Percentiles rank a stretch among this genome's conserved stretches.
These are phyloP conservation scores for Cyphomyrmex costatus DNA, from an alignment of 1,140 invertebrate species.

Conservation along the genomic window DNA sequence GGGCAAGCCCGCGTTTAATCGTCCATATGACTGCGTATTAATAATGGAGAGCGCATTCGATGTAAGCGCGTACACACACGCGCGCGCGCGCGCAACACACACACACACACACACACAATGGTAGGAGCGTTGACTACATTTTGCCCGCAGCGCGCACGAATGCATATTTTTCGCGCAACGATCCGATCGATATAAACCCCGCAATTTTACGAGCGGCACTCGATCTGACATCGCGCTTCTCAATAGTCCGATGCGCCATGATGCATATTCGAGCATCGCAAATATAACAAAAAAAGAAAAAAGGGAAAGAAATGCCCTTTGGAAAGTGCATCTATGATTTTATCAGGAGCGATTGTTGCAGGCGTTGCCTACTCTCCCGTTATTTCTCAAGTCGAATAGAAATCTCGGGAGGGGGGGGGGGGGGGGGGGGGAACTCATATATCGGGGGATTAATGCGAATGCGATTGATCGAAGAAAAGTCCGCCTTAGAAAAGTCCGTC, in stretches of 20 bases:
- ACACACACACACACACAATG: neutral
- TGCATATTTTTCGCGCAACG: constrained; percentile 63
- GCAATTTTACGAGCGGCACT: constrained; percentile 64
- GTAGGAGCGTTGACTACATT: constrained; percentile 59
- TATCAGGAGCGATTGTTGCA: constrained; percentile 47
- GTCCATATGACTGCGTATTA: constrained; percentile 75
- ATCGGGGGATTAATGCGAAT: constrained; percentile 39
- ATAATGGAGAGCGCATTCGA: constrained; percentile 68
- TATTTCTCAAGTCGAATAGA: constrained; percentile 1
- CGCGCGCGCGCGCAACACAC: neutral
- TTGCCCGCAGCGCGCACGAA: constrained; percentile 56
- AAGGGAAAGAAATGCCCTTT: neutral
- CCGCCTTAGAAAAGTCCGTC: constrained; percentile 34
- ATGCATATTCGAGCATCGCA: constrained; percentile 39
- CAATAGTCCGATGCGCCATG: constrained; percentile 18
- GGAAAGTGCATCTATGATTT: constrained; percentile 39
- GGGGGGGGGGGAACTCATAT: no score
- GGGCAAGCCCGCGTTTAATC: constrained; percentile 72
- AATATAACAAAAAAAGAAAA: constrained; percentile 25
- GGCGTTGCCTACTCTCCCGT: neutral
- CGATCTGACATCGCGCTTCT: constrained; percentile 47
- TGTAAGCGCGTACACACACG: neutral
- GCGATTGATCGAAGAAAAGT: constrained; percentile 49
- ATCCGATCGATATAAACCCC: constrained; percentile 64
- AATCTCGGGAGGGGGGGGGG: no score